These are phyloP conservation scores for Pheucticus melanocephalus DNA, from an alignment of 2,113 vertebrate genomes.

Conservation along the genomic window DNA sequence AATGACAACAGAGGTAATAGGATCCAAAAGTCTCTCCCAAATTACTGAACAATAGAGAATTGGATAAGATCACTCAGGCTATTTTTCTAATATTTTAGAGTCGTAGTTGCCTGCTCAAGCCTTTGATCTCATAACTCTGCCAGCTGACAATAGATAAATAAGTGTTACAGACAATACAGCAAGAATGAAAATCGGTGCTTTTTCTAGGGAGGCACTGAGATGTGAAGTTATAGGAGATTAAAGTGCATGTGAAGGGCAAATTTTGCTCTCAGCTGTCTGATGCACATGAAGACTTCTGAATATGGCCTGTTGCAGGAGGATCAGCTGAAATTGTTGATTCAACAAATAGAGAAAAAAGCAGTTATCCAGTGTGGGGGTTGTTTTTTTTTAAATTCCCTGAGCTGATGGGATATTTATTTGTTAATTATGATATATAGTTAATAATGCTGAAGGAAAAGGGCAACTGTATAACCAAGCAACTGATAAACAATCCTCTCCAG, in stretches of 20 bases:
- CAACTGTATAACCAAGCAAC: neutral
- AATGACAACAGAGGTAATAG: neutral
- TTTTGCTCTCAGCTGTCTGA: neutral
- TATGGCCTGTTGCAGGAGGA: neutral
- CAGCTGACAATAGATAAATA: constrained; percentile 15
- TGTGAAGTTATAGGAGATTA: neutral
- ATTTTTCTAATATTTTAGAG: constrained; percentile 32
- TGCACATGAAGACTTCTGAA: neutral
- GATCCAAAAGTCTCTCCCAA: constrained; percentile 4
- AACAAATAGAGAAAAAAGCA: neutral
- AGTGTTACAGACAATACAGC: neutral
- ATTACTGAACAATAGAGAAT: neutral
- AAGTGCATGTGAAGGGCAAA: neutral
- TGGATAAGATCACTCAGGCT: constrained; percentile 5
- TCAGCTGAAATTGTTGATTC: neutral
- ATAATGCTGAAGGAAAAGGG: neutral
- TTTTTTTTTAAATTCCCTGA: neutral
- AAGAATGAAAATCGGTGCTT: constrained; percentile 16
- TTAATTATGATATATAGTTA: neutral
- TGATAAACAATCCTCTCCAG: neutral
- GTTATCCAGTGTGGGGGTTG: neutral
- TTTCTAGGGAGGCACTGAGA: neutral
- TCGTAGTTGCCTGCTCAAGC: neutral
- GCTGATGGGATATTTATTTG: neutral
- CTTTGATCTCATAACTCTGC: constrained; percentile 37